Evolutionary conservation across 2,797 vertebrate genomes (phyloP).

Genomic region (Otolemur crassicaudatus): DNA sequence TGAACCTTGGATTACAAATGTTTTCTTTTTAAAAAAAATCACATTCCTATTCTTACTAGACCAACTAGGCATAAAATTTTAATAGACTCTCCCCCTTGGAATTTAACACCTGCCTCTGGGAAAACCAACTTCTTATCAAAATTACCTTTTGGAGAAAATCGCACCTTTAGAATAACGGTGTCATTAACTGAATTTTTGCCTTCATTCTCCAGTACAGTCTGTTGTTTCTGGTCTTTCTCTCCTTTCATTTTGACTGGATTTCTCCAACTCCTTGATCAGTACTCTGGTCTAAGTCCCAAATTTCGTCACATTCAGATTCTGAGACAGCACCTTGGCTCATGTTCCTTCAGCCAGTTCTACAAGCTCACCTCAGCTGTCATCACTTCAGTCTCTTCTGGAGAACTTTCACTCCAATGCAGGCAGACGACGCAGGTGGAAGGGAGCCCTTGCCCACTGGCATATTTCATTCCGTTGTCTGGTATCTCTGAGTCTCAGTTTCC

Average conservation of each 20-base stretch:
- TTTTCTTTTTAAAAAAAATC: slow-evolving; percentile 30
- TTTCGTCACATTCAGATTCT: slow-evolving; percentile 37
- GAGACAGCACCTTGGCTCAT: not conserved
- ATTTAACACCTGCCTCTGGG: not conserved
- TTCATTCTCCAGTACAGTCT: not conserved
- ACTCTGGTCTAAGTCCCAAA: not conserved
- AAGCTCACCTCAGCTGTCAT: not conserved
- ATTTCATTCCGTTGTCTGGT: not conserved
- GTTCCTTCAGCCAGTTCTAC: not conserved
- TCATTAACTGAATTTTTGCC: not conserved
- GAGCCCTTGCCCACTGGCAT: not conserved
- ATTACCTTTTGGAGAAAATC: not conserved
- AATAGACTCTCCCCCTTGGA: not conserved
- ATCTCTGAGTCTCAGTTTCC: not conserved
- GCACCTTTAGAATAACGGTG: not conserved
- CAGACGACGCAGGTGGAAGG: not conserved
- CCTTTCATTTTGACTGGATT: not conserved
- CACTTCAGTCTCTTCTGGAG: not conserved
- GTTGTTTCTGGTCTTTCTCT: not conserved
- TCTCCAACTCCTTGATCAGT: not conserved
- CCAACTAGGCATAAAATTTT: not conserved
- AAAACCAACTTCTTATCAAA: not conserved
- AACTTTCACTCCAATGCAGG: not conserved
- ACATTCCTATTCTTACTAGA: not conserved
- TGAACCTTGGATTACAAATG: slow-evolving; percentile 51